These are phyloP conservation scores for Rissa tridactyla DNA, from an alignment of 2,113 vertebrate genomes.

Conservation along the genomic window DNA sequence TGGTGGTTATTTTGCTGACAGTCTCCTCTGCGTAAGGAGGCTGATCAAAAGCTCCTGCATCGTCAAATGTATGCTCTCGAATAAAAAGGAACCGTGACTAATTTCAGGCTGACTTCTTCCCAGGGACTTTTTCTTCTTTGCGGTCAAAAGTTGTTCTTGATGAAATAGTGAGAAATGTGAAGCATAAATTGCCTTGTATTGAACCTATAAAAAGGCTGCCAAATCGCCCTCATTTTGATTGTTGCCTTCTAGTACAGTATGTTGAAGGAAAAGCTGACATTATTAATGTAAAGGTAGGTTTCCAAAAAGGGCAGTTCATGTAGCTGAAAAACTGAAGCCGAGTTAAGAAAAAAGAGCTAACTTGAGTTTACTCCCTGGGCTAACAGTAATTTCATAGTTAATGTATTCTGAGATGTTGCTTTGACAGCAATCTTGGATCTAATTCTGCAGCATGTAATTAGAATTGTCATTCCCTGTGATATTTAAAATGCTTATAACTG, in stretches of 20 bases:
- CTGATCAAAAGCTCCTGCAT: not conserved
- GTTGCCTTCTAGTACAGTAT: not conserved
- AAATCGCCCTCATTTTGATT: not conserved
- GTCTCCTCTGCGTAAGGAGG: not conserved
- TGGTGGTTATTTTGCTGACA: not conserved
- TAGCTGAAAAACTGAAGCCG: not conserved
- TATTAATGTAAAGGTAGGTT: not conserved
- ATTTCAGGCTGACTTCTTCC: not conserved
- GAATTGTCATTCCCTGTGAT: conserved; percentile 24
- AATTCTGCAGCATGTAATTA: conserved; percentile 16
- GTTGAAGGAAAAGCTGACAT: not conserved
- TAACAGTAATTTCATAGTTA: conserved; percentile 37
- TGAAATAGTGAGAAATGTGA: not conserved
- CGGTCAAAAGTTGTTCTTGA: not conserved
- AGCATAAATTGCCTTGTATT: not conserved
- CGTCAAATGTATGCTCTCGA: not conserved
- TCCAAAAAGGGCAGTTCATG: not conserved
- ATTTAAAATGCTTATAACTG: conserved; percentile 5
- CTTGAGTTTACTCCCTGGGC: not conserved
- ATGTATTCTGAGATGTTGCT: conserved; percentile 4
- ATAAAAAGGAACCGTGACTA: not conserved
- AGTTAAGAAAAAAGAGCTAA: not conserved
- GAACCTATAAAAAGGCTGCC: not conserved
- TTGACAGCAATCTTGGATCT: conserved; percentile 37
- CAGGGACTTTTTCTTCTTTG: not conserved